Percentiles rank a stretch among this genome's conserved stretches.
These are phyloP conservation scores for Acromyrmex echinatior DNA, from an alignment of 1,140 invertebrate species.

Conservation along the genomic window DNA sequence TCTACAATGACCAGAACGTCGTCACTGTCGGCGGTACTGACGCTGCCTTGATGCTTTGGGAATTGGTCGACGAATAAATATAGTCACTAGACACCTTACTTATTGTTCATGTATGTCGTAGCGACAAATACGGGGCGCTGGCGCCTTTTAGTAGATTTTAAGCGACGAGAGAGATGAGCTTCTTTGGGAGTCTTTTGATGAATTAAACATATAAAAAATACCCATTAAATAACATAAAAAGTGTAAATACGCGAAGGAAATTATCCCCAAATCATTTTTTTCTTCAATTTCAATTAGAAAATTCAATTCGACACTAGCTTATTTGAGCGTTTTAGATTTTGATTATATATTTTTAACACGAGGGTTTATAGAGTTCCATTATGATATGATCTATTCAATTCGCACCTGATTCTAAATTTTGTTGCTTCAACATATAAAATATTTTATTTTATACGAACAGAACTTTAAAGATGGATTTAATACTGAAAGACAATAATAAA, in stretches of 20 bases:
- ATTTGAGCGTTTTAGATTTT: neutral
- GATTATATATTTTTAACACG: neutral
- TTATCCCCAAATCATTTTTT: neutral
- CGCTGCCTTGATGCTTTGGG: slow-evolving; percentile 97
- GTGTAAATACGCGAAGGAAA: neutral
- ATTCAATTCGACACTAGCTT: neutral
- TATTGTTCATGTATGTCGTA: slow-evolving; percentile 25
- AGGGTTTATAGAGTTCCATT: neutral
- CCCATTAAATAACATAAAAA: neutral
- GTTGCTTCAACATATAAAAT: neutral
- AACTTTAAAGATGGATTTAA: neutral
- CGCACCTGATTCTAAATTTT: neutral
- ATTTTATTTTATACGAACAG: neutral
- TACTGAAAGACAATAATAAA: neutral
- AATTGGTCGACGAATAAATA: slow-evolving; percentile 92
- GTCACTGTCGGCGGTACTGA: slow-evolving; percentile 97
- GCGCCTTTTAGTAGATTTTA: slow-evolving; percentile 80
- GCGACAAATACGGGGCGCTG: slow-evolving; percentile 73
- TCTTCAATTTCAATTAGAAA: slow-evolving; percentile 10
- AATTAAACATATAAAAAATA: slow-evolving; percentile 22
- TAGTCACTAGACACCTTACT: slow-evolving; percentile 9
- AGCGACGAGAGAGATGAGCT: slow-evolving; percentile 48
- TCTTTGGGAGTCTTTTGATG: neutral
- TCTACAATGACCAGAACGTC: slow-evolving; percentile 94
- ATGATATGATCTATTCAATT: neutral